A percentile compares a stretch with the other conserved stretches of the same genome.
Evolutionary conservation across 2,113 vertebrate genomes (phyloP).

Genomic region (Hippocampus comes): DNA sequence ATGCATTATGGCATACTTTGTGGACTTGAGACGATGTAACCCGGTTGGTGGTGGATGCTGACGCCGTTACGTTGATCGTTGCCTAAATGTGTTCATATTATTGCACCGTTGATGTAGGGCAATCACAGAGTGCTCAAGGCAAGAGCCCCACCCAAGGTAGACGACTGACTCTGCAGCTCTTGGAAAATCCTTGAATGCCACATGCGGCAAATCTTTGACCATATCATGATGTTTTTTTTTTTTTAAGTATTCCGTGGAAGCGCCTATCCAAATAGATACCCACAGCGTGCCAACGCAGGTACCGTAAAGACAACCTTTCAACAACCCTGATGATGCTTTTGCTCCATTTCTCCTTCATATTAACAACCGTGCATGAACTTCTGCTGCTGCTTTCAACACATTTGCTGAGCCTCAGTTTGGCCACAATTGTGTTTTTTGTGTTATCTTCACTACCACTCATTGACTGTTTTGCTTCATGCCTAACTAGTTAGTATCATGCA

Average conservation of each 20-base stretch:
- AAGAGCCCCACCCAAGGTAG: conserved; percentile 76
- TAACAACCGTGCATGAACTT: conserved; percentile 38
- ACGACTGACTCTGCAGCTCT: conserved; percentile 30
- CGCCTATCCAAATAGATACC: conserved; percentile 69
- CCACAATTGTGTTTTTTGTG: conserved; percentile 17
- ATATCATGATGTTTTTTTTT: conserved; percentile 56
- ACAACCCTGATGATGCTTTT: conserved; percentile 23
- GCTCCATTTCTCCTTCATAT: background rate
- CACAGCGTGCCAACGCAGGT: conserved; percentile 74
- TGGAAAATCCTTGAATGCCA: conserved; percentile 11
- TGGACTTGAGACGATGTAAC: background rate
- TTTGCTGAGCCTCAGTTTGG: conserved; percentile 7
- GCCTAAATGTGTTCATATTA: conserved; percentile 48
- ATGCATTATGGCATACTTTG: conserved; percentile 6
- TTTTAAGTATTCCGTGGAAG: conserved; percentile 81
- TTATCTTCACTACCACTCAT: conserved; percentile 9
- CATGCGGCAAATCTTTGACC: conserved; percentile 31
- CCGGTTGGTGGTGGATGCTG: background rate
- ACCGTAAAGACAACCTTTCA: conserved; percentile 48
- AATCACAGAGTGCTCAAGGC: conserved; percentile 75
- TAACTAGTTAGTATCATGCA: background rate
- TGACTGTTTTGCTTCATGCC: background rate
- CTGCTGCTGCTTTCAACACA: conserved; percentile 33
- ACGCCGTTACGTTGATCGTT: background rate
- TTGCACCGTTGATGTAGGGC: conserved; percentile 71